These are phyloP conservation scores for Drosophila atripex DNA, from an alignment of 2,888 invertebrate species.

Conservation along the genomic window DNA sequence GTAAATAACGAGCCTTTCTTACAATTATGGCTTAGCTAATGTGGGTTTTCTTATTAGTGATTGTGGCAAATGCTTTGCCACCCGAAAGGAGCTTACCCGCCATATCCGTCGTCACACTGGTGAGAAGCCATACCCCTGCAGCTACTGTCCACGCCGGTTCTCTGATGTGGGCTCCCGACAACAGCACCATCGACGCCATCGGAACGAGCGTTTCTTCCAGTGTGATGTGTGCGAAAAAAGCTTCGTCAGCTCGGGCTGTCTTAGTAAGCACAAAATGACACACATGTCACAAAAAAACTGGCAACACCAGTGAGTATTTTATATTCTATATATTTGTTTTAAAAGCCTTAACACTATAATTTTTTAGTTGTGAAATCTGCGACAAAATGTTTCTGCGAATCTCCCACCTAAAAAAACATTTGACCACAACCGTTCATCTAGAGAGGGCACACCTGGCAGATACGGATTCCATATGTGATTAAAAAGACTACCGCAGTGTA, in stretches of 20 bases:
- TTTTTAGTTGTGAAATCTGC: conserved; percentile 25
- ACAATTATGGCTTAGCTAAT: not conserved
- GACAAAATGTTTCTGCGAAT: conserved; percentile 22
- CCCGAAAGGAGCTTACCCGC: conserved; percentile 39
- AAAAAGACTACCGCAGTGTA: not conserved
- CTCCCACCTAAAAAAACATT: conserved; percentile 6
- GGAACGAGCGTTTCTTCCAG: conserved; percentile 68
- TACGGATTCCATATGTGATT: not conserved
- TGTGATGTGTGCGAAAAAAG: conserved; percentile 69
- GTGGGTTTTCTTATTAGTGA: conserved; percentile 12
- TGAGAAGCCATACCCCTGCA: conserved; percentile 77
- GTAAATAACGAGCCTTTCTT: not conserved
- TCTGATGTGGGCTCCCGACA: conserved; percentile 68
- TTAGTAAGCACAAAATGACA: conserved; percentile 63
- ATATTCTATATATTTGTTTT: not conserved
- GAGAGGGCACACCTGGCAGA: conserved; percentile 1
- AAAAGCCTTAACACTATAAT: not conserved
- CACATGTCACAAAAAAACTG: conserved; percentile 22
- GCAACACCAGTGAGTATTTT: conserved; percentile 34
- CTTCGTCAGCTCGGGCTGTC: conserved; percentile 72
- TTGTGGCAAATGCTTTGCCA: conserved; percentile 46
- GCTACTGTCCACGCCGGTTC: conserved; percentile 69
- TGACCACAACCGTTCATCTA: conserved; percentile 2
- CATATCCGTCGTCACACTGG: conserved; percentile 70
- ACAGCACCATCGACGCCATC: conserved; percentile 76